Conservation (phyloP, 2,888 invertebrate species). For the Palloptera scutellata region DNA sequence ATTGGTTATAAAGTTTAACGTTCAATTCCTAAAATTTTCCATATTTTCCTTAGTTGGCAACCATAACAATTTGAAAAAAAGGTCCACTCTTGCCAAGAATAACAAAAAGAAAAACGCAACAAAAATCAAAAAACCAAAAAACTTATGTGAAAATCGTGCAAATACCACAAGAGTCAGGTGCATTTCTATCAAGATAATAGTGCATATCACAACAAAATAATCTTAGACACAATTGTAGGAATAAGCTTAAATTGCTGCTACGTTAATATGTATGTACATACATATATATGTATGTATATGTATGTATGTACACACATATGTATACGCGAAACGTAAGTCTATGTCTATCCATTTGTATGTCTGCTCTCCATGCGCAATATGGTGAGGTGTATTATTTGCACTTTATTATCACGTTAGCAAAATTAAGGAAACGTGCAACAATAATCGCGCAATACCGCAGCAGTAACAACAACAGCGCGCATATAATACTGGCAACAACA, state of each 20-base stretch:
- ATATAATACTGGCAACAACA: background rate
- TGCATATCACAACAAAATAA: too few species aligned
- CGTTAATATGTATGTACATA: too few species aligned
- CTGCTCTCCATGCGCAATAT: constrained; percentile 6
- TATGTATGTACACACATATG: too few species aligned
- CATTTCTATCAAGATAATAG: constrained; percentile 52
- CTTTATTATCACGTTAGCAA: constrained; percentile 64
- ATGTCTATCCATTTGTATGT: constrained; percentile 22
- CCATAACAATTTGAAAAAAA: background rate
- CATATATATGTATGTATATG: too few species aligned
- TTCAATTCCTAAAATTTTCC: too few species aligned
- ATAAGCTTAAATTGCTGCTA: too few species aligned
- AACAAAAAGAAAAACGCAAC: constrained; percentile 14
- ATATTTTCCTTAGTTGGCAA: background rate
- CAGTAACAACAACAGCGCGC: constrained; percentile 6
- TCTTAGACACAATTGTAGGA: too few species aligned
- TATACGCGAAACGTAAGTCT: background rate
- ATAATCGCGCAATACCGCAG: constrained; percentile 21
- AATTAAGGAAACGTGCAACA: constrained; percentile 57
- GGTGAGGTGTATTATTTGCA: constrained; percentile 61
- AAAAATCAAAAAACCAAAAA: constrained; percentile 14
- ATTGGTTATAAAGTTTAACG: too few species aligned
- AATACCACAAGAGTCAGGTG: constrained; percentile 60
- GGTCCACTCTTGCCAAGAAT: background rate
- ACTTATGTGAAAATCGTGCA: constrained; percentile 43